Evolutionary conservation across 1,140 invertebrate species (phyloP).

Genomic region (Drosophila mayri): DNA sequence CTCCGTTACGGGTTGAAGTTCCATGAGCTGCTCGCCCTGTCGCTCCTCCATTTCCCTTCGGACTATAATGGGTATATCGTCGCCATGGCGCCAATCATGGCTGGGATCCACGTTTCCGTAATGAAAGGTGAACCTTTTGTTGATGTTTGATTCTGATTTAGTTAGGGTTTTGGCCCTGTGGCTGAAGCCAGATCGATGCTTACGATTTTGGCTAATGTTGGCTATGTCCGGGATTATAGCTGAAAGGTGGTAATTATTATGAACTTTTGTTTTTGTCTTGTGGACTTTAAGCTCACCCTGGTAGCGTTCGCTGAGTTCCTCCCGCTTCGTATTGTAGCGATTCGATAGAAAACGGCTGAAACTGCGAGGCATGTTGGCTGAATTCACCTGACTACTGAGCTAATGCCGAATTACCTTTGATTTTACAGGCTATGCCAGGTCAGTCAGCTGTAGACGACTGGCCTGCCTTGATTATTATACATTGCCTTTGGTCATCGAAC

Average conservation of each 20-base stretch:
- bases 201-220: slow-evolving; percentile 26
- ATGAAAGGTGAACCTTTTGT: slow-evolving; percentile 19
- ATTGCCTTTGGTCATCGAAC: slow-evolving; percentile 9
- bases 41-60: slow-evolving; percentile 55
- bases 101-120: slow-evolving; percentile 38
- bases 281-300: slow-evolving; percentile 38
- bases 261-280: background rate
- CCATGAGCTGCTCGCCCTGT: slow-evolving; percentile 45
- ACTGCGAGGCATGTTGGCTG: slow-evolving; percentile 36
- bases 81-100: slow-evolving; percentile 53
- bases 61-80: slow-evolving; percentile 59
- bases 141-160: background rate
- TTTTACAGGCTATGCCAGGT: slow-evolving; percentile 19
- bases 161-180: background rate
- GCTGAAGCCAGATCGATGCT: background rate
- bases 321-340: slow-evolving; percentile 42
- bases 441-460: slow-evolving; percentile 15
- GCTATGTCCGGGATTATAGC: slow-evolving; percentile 16
- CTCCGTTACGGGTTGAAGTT: slow-evolving; percentile 1
- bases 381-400: slow-evolving; percentile 19
- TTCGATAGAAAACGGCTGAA: slow-evolving; percentile 54
- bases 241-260: background rate
- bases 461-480: slow-evolving; percentile 20
- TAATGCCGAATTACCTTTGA: background rate
- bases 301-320: slow-evolving; percentile 31